A percentile compares a stretch with the other conserved stretches of the same genome.
Conservation (phyloP, 2,797 vertebrate species). For the Platalea minor region DNA sequence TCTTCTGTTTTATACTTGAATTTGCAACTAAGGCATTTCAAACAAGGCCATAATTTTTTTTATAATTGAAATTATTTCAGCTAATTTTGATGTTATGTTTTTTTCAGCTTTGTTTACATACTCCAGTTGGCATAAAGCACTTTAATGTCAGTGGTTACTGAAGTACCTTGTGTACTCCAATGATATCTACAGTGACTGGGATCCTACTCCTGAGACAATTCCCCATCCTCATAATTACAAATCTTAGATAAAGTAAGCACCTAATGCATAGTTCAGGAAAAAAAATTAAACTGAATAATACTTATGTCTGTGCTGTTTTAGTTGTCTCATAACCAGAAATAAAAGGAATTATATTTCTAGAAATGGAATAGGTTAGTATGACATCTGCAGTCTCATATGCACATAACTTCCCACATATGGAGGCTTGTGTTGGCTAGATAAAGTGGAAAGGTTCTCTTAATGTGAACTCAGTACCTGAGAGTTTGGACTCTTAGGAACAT, state of each 20-base stretch:
- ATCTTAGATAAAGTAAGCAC: constrained; percentile 19
- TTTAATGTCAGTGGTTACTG: background rate
- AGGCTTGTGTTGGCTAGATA: background rate
- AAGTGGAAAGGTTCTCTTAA: background rate
- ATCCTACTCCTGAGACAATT: background rate
- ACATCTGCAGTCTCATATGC: background rate
- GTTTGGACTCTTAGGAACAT: background rate
- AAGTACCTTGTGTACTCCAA: background rate
- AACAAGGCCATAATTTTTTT: background rate
- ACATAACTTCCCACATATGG: background rate
- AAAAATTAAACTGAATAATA: constrained; percentile 17
- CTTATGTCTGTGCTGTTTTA: constrained; percentile 37
- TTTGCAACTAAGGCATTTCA: background rate
- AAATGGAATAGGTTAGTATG: background rate
- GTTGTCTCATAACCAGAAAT: background rate
- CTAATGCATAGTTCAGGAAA: constrained; percentile 30
- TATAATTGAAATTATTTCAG: background rate
- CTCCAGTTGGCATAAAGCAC: background rate
- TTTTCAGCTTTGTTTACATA: constrained; percentile 4
- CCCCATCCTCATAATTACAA: background rate
- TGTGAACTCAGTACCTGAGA: background rate
- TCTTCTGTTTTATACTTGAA: background rate
- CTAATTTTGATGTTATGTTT: background rate
- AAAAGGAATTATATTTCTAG: background rate
- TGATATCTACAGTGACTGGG: background rate